These are phyloP conservation scores for Anarhynchus alexandrinus DNA, from an alignment of 2,113 vertebrate species.

Conservation along the genomic window DNA sequence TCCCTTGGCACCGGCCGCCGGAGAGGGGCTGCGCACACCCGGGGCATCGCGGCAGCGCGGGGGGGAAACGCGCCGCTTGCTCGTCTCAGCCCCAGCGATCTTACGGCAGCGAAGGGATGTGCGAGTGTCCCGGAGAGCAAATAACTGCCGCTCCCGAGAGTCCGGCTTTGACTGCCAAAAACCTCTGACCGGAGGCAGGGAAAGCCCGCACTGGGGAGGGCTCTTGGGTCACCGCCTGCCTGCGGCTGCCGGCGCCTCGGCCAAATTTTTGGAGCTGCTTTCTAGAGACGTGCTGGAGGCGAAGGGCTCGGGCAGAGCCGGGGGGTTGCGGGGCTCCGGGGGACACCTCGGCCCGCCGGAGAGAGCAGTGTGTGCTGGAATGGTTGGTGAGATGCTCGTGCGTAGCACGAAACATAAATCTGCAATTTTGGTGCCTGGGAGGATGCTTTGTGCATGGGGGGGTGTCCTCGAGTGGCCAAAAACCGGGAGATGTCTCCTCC, in stretches of 20 bases:
- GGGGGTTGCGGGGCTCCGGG: neutral
- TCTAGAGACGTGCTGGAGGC: neutral
- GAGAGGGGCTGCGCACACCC: neutral
- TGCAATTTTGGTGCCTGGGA: neutral
- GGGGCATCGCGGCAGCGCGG: fast-evolving
- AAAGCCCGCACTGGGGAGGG: neutral
- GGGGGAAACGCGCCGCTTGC: fast-evolving
- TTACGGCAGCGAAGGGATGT: neutral
- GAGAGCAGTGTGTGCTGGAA: fast-evolving
- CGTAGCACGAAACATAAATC: fast-evolving
- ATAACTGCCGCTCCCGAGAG: neutral
- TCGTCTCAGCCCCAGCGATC: neutral
- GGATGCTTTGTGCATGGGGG: neutral
- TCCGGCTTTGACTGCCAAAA: neutral
- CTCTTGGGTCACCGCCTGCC: neutral
- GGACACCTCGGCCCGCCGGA: neutral
- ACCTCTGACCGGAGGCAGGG: neutral
- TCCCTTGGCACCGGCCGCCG: fast-evolving
- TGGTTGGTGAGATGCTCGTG: neutral
- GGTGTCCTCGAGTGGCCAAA: neutral
- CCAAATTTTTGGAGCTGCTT: neutral
- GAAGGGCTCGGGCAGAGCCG: neutral
- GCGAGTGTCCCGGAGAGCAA: neutral
- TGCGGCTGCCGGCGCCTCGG: neutral
- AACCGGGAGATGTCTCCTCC: neutral